Evolutionary conservation across 2,888 invertebrate species (phyloP), one percentile per base, ranked within the genome.

Genomic region (Neoascia interrupta): DNA sequence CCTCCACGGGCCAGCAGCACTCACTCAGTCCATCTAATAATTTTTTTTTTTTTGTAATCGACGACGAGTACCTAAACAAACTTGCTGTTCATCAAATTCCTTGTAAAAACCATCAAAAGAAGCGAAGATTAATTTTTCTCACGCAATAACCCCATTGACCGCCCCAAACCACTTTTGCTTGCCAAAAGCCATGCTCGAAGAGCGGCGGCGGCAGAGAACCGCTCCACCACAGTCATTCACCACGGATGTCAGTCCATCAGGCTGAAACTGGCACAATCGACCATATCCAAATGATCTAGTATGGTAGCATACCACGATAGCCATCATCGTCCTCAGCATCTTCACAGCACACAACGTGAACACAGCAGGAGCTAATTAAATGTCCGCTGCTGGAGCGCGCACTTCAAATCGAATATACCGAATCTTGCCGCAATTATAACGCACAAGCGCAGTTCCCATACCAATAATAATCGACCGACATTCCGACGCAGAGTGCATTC

Each of bases 201-300:
- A 1, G 16, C 69, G 54, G 36, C 69, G 47, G 41, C 56, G 28
- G 23, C 26, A 23, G 18, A 19, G 39, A 49, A 28, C 23, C 23
- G 39, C 31, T 31, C 19, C 19, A 31, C 21, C 54, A 28, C 10
- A 39, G 43, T 45, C 26, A 26, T 8, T 26, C 4, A 26, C 43
- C 28, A 41, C 10, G 37, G 13, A 31, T 10, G 8, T 19, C 54
- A 61, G 70, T 63, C 63, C 63, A 51, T 63, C 70, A 31, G 8
- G 58, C 64, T 60, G 53, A 60, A 76, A 76, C 58, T 72, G 37
- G 64, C 64, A 76, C 76, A 72, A 34, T 51, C 49, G 49, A 47
- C 66, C 39, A 66, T 73, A 66, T 49, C 66, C 66, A 79, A 73
- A 79, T 73, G 73, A 79, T 73, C 79, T 79, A 73, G 73, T 79